Evolutionary conservation across 2,797 vertebrate genomes (phyloP).

Genomic region (Leptodactylus fallax): DNA sequence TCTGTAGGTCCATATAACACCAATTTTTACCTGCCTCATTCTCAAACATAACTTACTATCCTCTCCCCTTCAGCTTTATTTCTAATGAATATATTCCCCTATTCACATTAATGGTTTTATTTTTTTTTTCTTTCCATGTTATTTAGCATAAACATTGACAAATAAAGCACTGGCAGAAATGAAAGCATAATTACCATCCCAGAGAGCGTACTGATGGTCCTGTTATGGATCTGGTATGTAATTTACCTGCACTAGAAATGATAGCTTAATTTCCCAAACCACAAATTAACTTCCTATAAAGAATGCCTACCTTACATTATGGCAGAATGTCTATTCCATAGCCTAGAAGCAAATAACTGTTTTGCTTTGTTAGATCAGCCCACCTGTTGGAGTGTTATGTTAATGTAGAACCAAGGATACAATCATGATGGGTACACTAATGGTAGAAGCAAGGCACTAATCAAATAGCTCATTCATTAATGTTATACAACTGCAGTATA

Average conservation of each 20-base stretch:
- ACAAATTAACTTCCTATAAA: conserved; percentile 16
- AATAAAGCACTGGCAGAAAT: neutral
- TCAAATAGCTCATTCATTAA: neutral
- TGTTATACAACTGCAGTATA: neutral
- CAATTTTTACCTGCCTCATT: neutral
- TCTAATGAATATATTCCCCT: too few species aligned
- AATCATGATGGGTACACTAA: neutral
- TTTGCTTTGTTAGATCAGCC: neutral
- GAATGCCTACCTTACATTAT: neutral
- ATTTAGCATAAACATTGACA: neutral
- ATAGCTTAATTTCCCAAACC: conserved; percentile 30
- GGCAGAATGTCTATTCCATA: neutral
- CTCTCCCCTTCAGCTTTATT: neutral
- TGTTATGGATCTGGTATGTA: conserved; percentile 16
- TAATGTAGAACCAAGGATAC: neutral
- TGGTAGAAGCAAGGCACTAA: neutral
- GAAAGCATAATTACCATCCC: neutral
- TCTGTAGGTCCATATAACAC: neutral
- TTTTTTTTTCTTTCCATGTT: neutral
- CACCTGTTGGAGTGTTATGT: conserved; percentile 4
- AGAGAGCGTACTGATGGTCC: conserved; percentile 8
- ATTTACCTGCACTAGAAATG: conserved; percentile 14
- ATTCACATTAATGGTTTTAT: neutral
- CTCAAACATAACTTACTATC: too few species aligned
- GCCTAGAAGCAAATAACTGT: neutral